Conservation (phyloP, 2,888 invertebrate genomes). For the Pilophorus perplexus region DNA sequence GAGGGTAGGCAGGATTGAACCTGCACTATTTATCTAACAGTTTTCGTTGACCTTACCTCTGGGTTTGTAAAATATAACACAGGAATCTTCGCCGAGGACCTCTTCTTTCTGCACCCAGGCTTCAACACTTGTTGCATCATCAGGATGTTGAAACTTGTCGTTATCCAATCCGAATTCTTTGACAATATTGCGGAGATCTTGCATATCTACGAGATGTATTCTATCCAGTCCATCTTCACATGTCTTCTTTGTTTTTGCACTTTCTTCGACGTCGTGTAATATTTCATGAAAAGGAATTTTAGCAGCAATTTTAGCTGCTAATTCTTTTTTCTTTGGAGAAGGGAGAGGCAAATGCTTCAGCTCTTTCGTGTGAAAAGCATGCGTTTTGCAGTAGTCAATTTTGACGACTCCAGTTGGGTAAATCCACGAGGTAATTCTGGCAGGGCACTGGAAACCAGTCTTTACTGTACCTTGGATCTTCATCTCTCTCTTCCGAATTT, state of each 20-base stretch:
- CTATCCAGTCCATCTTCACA: no score
- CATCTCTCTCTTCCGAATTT: not conserved
- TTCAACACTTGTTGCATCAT: no score
- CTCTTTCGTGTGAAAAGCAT: slow-evolving; percentile 20
- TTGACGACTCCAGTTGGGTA: not conserved
- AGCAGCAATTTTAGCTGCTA: slow-evolving; percentile 6
- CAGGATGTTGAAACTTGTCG: no score
- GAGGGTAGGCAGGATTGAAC: no score
- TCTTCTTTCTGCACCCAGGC: no score
- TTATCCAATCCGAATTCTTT: no score
- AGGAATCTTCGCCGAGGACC: no score
- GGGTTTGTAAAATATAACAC: no score
- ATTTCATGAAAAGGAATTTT: slow-evolving; percentile 31
- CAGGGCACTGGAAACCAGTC: not conserved
- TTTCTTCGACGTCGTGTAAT: not conserved
- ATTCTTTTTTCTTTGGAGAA: not conserved
- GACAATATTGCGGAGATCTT: no score
- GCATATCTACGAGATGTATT: no score
- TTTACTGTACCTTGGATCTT: not conserved
- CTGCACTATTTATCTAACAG: no score
- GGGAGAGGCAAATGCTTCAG: slow-evolving; percentile 17
- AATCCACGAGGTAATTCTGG: not conserved
- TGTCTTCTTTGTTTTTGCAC: not conserved
- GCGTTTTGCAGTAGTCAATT: slow-evolving; percentile 3
- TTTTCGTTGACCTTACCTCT: no score